Base-by-base conservation (phyloP, 2,888 invertebrate genomes). In the Drosophila aldrichi region DNA sequence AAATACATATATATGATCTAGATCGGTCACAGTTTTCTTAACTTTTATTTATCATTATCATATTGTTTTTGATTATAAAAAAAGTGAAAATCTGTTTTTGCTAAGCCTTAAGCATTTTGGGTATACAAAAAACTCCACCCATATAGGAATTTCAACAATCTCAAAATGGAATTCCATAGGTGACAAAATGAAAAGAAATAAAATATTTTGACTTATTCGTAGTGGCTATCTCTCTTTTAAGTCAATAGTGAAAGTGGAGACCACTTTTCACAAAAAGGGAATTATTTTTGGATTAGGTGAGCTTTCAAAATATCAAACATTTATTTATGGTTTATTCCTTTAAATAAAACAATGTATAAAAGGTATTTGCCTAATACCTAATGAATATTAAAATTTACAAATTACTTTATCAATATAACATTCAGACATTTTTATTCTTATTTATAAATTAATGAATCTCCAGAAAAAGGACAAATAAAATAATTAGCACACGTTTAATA, bases 161-260 rank as follows among this genome's bases (percentile, higher is more conserved):
- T 46, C 12, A 16, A 77, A 59, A 74, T 65, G 69, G 74, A 62
- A 70, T 62, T 36, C 46, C 55, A 43, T 14, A 48, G 46, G 40
- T 70, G 62, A 61, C 62, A 36, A 64, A 61, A 59, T 36, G 2
- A 14, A 57, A 29, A 20, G 10, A 32, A 16, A 8, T 22, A 43
- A 29, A 62, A 34, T 9, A 18, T 40, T 52, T 63, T 10, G 36
- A 36, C 51, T 32, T 32, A 65, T 72, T 62, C 32, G 36, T 20
- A 22, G 57, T 16, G 25, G 20, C 18, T 46, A 20, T 32, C 29
- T 44, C 18, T 41, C 41, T 57, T 54, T 34, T 54, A 36, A 2
- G 41, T 38, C 48, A 41, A 14, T 7, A 46, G 60, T 36, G 74
- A 77, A 77, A 77, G 79, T 70, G 25, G 18, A 61, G 16, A 12